phyloP scores from a whole-genome alignment of 2,888 invertebrate genomes.

The Operophtera brumata region DNA sequence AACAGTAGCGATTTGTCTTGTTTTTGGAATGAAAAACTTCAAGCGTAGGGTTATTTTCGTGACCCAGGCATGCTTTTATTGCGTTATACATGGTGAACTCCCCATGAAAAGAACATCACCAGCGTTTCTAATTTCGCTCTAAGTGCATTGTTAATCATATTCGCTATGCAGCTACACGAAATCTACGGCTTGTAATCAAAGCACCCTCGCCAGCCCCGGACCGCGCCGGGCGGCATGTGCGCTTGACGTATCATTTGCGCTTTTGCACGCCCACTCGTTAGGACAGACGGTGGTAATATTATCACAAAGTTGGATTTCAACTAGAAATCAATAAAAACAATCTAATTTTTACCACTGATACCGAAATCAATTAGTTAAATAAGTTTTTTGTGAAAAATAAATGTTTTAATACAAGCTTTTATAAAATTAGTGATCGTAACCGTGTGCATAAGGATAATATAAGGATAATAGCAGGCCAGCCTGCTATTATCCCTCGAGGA shows the following conservation, averaged over 20 bases:
- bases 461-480: too few species aligned
- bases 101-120: conserved; percentile 25
- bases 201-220: conserved; percentile 33
- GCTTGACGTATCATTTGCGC: conserved; percentile 71
- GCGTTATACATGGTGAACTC: not conserved
- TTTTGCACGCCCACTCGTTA: conserved; percentile 67
- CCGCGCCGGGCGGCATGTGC: conserved; percentile 52
- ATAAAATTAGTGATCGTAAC: too few species aligned
- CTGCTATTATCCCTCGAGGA: too few species aligned
- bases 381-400: too few species aligned
- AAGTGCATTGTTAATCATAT: conserved; percentile 38
- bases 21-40: not conserved
- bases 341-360: too few species aligned
- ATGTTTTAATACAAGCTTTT: too few species aligned
- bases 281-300: conserved; percentile 9
- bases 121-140: conserved; percentile 31
- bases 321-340: not conserved
- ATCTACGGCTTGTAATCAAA: conserved; percentile 50
- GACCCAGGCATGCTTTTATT: too few species aligned
- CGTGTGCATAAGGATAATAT: too few species aligned
- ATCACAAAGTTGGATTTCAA: not conserved
- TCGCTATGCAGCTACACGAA: conserved; percentile 40
- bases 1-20: too few species aligned
- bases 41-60: too few species aligned
- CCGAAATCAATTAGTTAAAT: too few species aligned